phyloP scores from a whole-genome alignment of 2,888 invertebrate genomes.

The Dynastes maya region DNA sequence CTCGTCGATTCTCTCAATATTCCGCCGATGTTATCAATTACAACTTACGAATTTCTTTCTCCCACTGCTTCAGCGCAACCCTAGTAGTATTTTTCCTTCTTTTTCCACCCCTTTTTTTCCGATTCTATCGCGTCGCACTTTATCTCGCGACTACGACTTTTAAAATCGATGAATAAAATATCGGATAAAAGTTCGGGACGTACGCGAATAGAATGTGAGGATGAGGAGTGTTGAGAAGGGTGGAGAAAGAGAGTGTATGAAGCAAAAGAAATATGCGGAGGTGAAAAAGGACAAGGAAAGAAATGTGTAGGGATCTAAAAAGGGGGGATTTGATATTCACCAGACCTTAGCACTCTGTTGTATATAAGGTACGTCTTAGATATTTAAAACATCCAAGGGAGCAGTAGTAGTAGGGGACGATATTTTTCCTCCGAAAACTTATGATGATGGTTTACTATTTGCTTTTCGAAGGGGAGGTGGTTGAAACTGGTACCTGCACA shows the following conservation, averaged over 20 bases:
- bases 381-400: conserved; percentile 20
- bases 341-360: background rate
- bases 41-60: conserved; percentile 22
- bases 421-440: background rate
- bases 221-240: too few relatives aligned
- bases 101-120: too few relatives aligned
- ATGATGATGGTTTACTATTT: too few relatives aligned
- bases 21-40: conserved; percentile 30
- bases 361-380: background rate
- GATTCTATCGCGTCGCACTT: background rate
- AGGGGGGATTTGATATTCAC: background rate
- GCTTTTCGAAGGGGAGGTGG: too few relatives aligned
- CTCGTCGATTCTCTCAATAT: conserved; percentile 16
- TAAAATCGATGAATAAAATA: conserved; percentile 47
- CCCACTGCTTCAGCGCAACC: background rate
- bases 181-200: conserved; percentile 29
- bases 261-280: background rate
- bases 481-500: background rate
- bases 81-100: background rate
- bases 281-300: background rate
- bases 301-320: background rate
- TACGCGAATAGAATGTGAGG: too few relatives aligned
- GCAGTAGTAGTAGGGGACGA: background rate
- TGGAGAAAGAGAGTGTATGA: too few relatives aligned
- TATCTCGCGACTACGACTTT: conserved; percentile 30